These are phyloP conservation scores for Tokudaia tokunoshimensis DNA, from an alignment of 2,797 vertebrate genomes.

Conservation along the genomic window DNA sequence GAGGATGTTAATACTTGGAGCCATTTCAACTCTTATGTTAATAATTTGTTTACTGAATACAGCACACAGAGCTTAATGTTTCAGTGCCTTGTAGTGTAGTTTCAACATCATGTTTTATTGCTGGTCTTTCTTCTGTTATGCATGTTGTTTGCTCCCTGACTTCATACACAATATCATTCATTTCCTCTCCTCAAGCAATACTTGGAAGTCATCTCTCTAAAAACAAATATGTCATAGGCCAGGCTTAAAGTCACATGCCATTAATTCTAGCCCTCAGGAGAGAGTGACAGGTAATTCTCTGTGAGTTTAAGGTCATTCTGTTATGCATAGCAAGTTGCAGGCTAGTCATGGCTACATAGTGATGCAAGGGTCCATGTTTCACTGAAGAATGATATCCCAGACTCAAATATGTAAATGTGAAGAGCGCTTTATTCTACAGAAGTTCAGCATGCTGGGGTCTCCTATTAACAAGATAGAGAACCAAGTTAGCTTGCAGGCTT, in stretches of 20 bases:
- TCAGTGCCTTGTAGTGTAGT: not conserved
- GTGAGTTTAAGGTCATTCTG: not conserved
- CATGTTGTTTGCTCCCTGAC: not conserved
- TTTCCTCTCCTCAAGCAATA: not conserved
- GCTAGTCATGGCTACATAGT: not conserved
- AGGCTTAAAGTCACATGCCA: not conserved
- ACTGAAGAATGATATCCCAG: too few species aligned
- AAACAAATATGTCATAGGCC: not conserved
- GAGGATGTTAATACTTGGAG: not conserved
- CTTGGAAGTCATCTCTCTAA: not conserved
- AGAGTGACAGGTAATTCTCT: not conserved
- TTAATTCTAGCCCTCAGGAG: not conserved
- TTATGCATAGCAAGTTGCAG: not conserved
- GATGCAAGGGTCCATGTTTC: too few species aligned
- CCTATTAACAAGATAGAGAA: not conserved
- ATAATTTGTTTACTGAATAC: conserved; percentile 11
- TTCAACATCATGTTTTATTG: not conserved
- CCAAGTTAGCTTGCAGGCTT: not conserved
- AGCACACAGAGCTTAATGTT: not conserved
- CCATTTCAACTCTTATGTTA: conserved; percentile 17
- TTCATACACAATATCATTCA: not conserved
- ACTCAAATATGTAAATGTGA: not conserved
- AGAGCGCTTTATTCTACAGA: not conserved
- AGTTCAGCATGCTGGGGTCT: not conserved
- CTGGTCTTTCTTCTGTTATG: fast-evolving